These are phyloP conservation scores for Zosterops japonicus DNA, from an alignment of 2,113 vertebrate genomes.

Conservation along the genomic window DNA sequence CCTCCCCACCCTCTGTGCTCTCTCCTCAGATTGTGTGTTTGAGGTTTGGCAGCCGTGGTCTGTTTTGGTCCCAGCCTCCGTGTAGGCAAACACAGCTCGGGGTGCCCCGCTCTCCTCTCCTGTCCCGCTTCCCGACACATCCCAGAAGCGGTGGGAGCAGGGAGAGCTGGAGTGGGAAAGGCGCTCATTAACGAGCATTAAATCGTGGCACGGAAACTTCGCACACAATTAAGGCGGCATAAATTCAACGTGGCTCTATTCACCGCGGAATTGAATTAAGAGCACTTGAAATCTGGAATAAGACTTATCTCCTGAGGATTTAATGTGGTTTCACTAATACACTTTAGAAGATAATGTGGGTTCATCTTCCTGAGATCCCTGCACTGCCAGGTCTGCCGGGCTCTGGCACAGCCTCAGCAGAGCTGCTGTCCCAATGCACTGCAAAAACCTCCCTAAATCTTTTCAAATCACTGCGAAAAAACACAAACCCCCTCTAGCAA, in stretches of 20 bases:
- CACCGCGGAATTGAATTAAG: background rate
- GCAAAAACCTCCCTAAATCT: background rate
- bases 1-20: background rate
- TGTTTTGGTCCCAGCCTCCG: accelerated
- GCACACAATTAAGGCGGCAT: background rate
- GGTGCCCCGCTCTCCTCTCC: background rate
- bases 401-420: accelerated
- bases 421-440: background rate
- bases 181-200: background rate
- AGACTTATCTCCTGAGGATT: background rate
- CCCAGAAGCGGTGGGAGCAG: background rate
- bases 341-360: background rate
- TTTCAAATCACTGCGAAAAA: background rate
- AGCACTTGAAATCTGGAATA: background rate
- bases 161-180: background rate
- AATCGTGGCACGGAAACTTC: background rate
- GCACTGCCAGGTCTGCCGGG: background rate
- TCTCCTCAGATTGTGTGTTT: accelerated
- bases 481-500: too few species aligned
- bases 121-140: background rate
- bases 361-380: background rate
- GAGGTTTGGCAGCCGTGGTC: background rate
- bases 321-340: background rate
- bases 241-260: background rate
- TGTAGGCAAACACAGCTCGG: accelerated